These are phyloP conservation scores for Hoplias malabaricus DNA, from an alignment of 2,113 vertebrate genomes.

Conservation along the genomic window DNA sequence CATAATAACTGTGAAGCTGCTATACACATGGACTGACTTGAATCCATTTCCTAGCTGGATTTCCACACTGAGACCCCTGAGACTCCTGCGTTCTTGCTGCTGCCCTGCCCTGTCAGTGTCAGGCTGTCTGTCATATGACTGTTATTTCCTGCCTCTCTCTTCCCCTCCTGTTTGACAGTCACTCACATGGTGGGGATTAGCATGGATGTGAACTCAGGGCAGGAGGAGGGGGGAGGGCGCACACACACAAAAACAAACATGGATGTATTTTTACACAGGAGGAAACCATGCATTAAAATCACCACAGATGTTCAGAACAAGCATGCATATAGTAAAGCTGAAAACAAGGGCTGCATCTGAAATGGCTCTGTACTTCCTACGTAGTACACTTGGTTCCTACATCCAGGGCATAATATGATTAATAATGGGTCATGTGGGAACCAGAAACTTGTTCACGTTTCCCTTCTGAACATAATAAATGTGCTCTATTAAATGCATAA, in stretches of 20 bases:
- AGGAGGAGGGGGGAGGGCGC: background rate
- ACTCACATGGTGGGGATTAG: slow-evolving; percentile 15
- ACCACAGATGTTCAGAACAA: background rate
- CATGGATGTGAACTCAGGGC: background rate
- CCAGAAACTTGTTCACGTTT: too few species aligned
- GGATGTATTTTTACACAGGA: background rate
- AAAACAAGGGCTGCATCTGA: too few species aligned
- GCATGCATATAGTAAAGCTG: slow-evolving; percentile 14
- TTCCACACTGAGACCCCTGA: slow-evolving; percentile 6
- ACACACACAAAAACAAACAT: background rate
- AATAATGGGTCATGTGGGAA: too few species aligned
- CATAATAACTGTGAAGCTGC: background rate
- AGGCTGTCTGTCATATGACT: slow-evolving; percentile 54
- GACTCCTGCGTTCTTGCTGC: slow-evolving; percentile 35
- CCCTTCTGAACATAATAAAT: too few species aligned
- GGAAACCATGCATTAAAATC: background rate
- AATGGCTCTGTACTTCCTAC: too few species aligned
- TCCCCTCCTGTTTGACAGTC: background rate
- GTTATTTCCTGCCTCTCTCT: slow-evolving; percentile 46
- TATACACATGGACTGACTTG: background rate
- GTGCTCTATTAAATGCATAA: too few species aligned
- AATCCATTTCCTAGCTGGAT: background rate
- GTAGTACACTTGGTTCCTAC: too few species aligned
- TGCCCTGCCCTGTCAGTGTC: slow-evolving; percentile 27
- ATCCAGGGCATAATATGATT: too few species aligned